phyloP scores from a whole-genome alignment of 30 jellyfish, hydroid and myxozoan genomes.

The Calvadosia cruxmelitensis region DNA sequence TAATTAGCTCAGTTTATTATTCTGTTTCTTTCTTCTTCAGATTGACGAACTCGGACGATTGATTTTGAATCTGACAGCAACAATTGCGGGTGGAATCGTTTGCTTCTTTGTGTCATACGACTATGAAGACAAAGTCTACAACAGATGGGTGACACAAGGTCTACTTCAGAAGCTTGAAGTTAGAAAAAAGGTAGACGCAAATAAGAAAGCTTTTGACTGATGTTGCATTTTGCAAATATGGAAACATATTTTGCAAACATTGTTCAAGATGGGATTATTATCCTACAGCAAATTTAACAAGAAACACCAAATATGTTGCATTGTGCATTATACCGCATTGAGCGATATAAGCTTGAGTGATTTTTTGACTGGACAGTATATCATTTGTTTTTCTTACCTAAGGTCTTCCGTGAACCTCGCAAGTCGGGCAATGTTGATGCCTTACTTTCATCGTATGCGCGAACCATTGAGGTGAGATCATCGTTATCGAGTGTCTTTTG shows the following conservation, averaged over 20 bases:
- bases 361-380: not conserved
- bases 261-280: too few relatives aligned
- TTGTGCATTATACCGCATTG: too few relatives aligned
- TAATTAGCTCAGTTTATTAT: not conserved
- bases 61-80: slow-evolving; percentile 56
- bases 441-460: slow-evolving; percentile 44
- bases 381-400: not conserved
- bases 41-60: slow-evolving; percentile 89
- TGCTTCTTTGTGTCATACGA: slow-evolving; percentile 91
- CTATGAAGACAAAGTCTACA: slow-evolving; percentile 66
- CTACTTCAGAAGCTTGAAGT: slow-evolving; percentile 30
- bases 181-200: slow-evolving; percentile 63
- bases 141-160: slow-evolving; percentile 43
- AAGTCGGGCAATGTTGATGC: slow-evolving; percentile 52
- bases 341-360: too few relatives aligned
- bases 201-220: too few relatives aligned
- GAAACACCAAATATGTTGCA: too few relatives aligned
- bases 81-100: slow-evolving; percentile 94
- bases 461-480: slow-evolving; percentile 35
- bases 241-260: too few relatives aligned
- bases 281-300: too few relatives aligned
- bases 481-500: too few relatives aligned
- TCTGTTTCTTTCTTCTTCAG: slow-evolving; percentile 16
- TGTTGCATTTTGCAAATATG: too few relatives aligned
- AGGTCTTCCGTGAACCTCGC: slow-evolving; percentile 84